Conservation (phyloP, 2,888 invertebrate genomes). For the Tetropium fuscum region DNA sequence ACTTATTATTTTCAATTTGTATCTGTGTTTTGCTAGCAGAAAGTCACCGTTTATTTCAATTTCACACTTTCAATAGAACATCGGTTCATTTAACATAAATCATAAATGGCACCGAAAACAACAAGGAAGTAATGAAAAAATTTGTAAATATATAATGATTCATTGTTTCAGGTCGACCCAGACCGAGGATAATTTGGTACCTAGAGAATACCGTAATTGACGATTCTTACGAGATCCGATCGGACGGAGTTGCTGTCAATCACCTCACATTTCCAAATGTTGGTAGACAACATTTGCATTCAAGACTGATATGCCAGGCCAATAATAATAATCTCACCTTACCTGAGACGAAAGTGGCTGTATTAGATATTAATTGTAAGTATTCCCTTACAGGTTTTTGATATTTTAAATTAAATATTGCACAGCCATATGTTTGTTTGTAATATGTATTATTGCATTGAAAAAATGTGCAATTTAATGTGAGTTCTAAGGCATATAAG, state of each 20-base stretch:
- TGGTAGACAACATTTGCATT: constrained; percentile 85
- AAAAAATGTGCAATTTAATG: too few relatives aligned
- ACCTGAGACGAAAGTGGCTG: constrained; percentile 82
- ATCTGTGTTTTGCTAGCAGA: not conserved
- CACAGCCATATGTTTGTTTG: too few relatives aligned
- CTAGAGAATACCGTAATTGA: constrained; percentile 87
- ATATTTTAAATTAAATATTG: too few relatives aligned
- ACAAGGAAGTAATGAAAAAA: too few relatives aligned
- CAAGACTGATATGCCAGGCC: constrained; percentile 87
- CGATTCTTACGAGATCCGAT: constrained; percentile 80
- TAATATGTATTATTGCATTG: too few relatives aligned
- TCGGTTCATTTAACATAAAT: not conserved
- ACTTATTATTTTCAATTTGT: not conserved
- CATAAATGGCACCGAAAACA: not conserved
- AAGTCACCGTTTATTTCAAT: not conserved
- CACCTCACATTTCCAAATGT: constrained; percentile 83
- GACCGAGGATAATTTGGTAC: constrained; percentile 86
- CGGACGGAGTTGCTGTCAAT: constrained; percentile 81
- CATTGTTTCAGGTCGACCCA: constrained; percentile 74
- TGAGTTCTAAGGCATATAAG: too few relatives aligned
- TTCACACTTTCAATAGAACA: not conserved
- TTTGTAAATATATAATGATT: not conserved
- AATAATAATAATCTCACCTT: constrained; percentile 87
- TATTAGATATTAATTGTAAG: constrained; percentile 90
- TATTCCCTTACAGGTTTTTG: constrained; percentile 61